Conservation (phyloP, 2,797 vertebrate species). For the Acanthis flammea region DNA sequence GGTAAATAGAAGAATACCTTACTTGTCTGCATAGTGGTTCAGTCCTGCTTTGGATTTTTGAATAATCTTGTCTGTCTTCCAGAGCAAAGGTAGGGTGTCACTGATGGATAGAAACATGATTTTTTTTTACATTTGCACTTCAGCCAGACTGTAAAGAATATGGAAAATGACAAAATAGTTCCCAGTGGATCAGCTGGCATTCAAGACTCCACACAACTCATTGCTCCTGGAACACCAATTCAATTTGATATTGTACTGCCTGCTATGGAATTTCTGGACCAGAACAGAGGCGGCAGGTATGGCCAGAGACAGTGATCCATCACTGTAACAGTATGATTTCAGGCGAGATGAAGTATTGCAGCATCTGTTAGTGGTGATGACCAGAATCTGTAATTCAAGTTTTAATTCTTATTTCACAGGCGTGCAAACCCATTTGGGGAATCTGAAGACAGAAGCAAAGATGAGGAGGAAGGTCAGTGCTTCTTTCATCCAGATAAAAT, state of each 20-base stretch:
- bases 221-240: slow-evolving; percentile 93
- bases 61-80: background rate
- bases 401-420: slow-evolving; percentile 70
- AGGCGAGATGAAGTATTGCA: background rate
- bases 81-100: background rate
- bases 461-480: slow-evolving; percentile 81
- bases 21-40: background rate
- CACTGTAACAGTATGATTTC: background rate
- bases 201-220: slow-evolving; percentile 83
- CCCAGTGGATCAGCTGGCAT: slow-evolving; percentile 65
- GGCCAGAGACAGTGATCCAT: background rate
- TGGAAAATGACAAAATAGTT: slow-evolving; percentile 46
- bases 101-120: background rate
- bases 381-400: background rate
- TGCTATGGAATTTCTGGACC: slow-evolving; percentile 92
- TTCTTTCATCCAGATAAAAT: background rate
- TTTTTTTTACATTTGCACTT: background rate
- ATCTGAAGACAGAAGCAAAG: slow-evolving; percentile 81
- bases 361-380: background rate
- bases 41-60: background rate
- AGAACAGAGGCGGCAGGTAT: slow-evolving; percentile 90
- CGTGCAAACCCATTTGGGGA: slow-evolving; percentile 97
- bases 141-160: slow-evolving; percentile 68
- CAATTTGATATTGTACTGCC: slow-evolving; percentile 96
- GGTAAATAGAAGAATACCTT: background rate